Percentiles rank a stretch among this genome's conserved stretches.
These are phyloP conservation scores for Phalacrocorax pelagicus DNA, from an alignment of 2,113 vertebrate genomes.

Conservation along the genomic window DNA sequence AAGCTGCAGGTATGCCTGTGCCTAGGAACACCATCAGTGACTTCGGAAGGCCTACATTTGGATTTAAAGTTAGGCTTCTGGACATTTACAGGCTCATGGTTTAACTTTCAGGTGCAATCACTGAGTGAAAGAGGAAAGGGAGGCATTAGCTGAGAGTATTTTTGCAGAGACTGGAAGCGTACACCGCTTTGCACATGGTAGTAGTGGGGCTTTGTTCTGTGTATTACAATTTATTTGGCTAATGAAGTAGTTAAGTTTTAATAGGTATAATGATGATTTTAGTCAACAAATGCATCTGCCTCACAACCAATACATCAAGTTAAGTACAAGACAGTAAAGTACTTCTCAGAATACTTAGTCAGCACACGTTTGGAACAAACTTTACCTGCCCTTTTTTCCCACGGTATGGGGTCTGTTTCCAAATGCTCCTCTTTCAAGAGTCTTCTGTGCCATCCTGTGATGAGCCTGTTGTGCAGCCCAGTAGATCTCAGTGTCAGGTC, in stretches of 20 bases:
- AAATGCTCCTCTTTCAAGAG: neutral
- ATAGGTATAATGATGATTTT: neutral
- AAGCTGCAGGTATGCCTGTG: neutral
- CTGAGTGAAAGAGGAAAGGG: neutral
- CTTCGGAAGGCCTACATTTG: fast-evolving
- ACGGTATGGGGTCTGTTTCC: neutral
- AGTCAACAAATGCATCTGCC: neutral
- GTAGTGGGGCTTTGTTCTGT: neutral
- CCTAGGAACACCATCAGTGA: neutral
- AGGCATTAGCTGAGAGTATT: neutral
- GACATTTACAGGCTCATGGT: neutral
- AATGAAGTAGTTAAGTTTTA: neutral
- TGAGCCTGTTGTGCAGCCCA: neutral
- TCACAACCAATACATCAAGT: neutral
- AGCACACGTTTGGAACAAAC: neutral
- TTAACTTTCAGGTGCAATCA: neutral
- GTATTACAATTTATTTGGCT: neutral
- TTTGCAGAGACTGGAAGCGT: neutral
- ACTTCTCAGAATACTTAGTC: neutral
- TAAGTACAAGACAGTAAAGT: neutral
- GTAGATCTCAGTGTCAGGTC: neutral
- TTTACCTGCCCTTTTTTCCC: neutral
- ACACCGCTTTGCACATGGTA: neutral
- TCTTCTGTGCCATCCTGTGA: neutral
- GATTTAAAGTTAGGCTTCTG: neutral